Base-by-base conservation (phyloP, 2,888 invertebrate species). In the Lycia hirtaria region DNA sequence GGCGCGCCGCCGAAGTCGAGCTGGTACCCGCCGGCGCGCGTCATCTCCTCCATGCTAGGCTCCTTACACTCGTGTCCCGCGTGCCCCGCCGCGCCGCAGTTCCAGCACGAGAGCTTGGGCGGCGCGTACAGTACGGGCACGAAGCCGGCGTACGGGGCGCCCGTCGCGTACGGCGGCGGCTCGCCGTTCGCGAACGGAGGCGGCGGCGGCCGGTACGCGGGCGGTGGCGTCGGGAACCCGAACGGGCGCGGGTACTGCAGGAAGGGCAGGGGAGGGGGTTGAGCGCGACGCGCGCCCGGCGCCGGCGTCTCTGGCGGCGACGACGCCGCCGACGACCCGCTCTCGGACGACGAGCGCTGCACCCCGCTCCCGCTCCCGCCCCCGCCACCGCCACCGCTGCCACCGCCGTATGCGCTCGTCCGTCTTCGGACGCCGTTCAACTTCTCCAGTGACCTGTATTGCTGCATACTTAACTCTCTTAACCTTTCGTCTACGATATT, bases 31-130 rank as follows among this genome's bases (percentile, higher is more conserved):
- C 94, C 94, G 65, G 94, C 94, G 71, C 95, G 93, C 33, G 97
- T 97, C 88, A 97, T 96, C 86, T 97, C 97, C 84, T 98, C 98
- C 94, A 98, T 97, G 54, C 97, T 97, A 64, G 96, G 96, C 81
- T 97, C 97, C 78, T 96, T 96, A 84, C 98, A 98, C 71, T 98
- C 98, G 72, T 94, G 93, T 19, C 97, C 97, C 47, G 94, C 93
- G 85, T 98, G 98, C 48, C 94, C 95, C 53, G 94, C 93, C 50
- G 95, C 96, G 60, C 98, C 98, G 89, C 98, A 98, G 85, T 98
- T 98, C 92, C 96, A 98, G 88, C 98, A 98, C 37, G 96, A 96
- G 51, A 94, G 88, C 81, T 95, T 94, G 38, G 93, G 93, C 47
- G 93, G 93, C 67, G 93, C 93, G 74, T 90, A 93, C 63, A 91